phyloP scores from a whole-genome alignment of 2,888 invertebrate species.

The Agriopis aurantiaria region DNA sequence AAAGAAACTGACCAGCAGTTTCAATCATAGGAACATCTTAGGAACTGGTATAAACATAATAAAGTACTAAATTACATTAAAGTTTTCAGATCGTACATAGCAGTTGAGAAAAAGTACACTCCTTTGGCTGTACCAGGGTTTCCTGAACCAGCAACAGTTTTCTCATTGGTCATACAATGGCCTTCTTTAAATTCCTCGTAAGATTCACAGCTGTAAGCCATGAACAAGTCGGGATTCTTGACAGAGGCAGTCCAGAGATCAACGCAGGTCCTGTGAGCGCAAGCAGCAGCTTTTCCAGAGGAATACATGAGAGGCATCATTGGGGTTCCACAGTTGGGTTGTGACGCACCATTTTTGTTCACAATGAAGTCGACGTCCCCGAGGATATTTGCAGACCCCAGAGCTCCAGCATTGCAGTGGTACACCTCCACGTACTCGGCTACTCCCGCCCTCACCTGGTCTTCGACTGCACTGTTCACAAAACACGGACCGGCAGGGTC shows the following conservation, averaged over 20 bases:
- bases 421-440: slow-evolving; percentile 87
- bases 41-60: background rate
- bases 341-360: slow-evolving; percentile 85
- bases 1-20: slow-evolving; percentile 11
- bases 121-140: slow-evolving; percentile 77
- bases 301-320: slow-evolving; percentile 70
- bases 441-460: slow-evolving; percentile 83
- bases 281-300: slow-evolving; percentile 73
- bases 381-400: slow-evolving; percentile 80
- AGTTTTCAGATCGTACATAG: slow-evolving; percentile 55
- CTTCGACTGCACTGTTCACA: slow-evolving; percentile 67
- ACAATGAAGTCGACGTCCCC: slow-evolving; percentile 87
- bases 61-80: slow-evolving; percentile 18
- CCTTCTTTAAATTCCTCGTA: slow-evolving; percentile 69
- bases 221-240: slow-evolving; percentile 63
- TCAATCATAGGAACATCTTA: slow-evolving; percentile 4
- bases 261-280: slow-evolving; percentile 75
- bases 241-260: slow-evolving; percentile 73
- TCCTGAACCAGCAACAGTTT: slow-evolving; percentile 73
- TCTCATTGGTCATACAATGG: slow-evolving; percentile 57
- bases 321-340: slow-evolving; percentile 83
- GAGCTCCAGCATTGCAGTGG: slow-evolving; percentile 87
- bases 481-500: slow-evolving; percentile 82
- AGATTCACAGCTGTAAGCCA: slow-evolving; percentile 71
- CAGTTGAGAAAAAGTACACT: slow-evolving; percentile 72